Percentiles rank a stretch among this genome's conserved stretches.
Conservation (phyloP, 2,113 vertebrate species). For the Oxyura jamaicensis region DNA sequence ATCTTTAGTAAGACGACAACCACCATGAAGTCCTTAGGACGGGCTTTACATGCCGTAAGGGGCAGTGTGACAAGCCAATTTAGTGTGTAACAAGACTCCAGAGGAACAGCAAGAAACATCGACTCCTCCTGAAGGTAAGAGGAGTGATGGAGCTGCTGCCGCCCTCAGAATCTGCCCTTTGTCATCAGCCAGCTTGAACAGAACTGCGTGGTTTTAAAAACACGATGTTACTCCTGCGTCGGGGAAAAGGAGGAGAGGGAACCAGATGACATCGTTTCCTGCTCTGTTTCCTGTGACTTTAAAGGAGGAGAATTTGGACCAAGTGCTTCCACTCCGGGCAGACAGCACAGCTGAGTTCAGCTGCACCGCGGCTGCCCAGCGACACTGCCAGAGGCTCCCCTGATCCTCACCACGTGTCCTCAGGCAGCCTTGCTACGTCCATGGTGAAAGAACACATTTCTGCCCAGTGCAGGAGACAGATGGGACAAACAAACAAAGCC, state of each 20-base stretch:
- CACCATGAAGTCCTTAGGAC: not conserved
- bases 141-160: not conserved
- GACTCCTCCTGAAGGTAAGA: not conserved
- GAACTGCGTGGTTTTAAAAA: not conserved
- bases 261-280: slow-evolving; percentile 22
- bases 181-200: not conserved
- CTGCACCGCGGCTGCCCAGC: not conserved
- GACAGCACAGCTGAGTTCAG: not conserved
- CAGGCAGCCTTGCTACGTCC: not conserved
- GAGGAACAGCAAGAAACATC: not conserved
- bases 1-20: not conserved
- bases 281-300: slow-evolving; percentile 1
- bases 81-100: not conserved
- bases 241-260: not conserved
- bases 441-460: not conserved
- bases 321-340: not conserved
- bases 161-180: not conserved
- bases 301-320: not conserved
- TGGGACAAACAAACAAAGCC: not conserved
- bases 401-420: not conserved
- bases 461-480: not conserved
- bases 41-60: not conserved
- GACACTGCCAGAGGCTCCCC: not conserved
- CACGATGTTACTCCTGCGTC: rapidly evolving
- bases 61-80: not conserved